Base-by-base conservation (phyloP, 2,888 invertebrate genomes). In the Xestia c-nigrum region DNA sequence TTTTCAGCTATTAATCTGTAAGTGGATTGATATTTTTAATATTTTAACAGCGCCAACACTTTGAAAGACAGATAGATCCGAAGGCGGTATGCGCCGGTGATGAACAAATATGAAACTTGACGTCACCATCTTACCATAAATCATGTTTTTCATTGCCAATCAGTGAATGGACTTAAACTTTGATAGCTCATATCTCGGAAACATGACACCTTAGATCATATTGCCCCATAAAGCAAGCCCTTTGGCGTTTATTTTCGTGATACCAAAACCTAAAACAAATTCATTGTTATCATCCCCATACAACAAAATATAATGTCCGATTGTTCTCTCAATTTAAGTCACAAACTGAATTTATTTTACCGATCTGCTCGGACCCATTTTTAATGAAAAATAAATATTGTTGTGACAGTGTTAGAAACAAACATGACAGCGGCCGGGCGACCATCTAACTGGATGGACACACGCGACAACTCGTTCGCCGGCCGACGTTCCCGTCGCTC, bases 401-500 rank as follows among this genome's bases (percentile, higher is more conserved):
- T 50, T 5, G 0, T 77, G n/a, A 21, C 64, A 87, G 86, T 65
- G 14, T 24, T 77, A 69, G 88, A 88, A 0, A 24, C 74, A 74
- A 80, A 70, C 38, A 72, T 71, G 75, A 88, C 91, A 80, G 97
- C 98, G 83, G 99, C 99, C 79, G 99, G 99, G 57, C 98, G 98
- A 89, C 99, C 99, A 72, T 98, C 98, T 90, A 98, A 98, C 95
- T 98, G 98, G 98, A 98, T 98, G 93, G 98, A 98, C 81, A 76
- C 90, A 0, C 93, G 93, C 79, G 94, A 94, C 88, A 87, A 87
- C 52, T 92, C 94, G 80, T 99, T 98, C 95, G 98, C 98, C 75
- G 99, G 98, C 66, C 97, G 98, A 6, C 97, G 99, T 66, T 99
- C 99, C 66, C 97, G 99, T 31, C 97, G 99, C 83, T 98, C 98